These are phyloP conservation scores for Mohoua ochrocephala DNA, from an alignment of 2,113 vertebrate genomes.

Conservation along the genomic window DNA sequence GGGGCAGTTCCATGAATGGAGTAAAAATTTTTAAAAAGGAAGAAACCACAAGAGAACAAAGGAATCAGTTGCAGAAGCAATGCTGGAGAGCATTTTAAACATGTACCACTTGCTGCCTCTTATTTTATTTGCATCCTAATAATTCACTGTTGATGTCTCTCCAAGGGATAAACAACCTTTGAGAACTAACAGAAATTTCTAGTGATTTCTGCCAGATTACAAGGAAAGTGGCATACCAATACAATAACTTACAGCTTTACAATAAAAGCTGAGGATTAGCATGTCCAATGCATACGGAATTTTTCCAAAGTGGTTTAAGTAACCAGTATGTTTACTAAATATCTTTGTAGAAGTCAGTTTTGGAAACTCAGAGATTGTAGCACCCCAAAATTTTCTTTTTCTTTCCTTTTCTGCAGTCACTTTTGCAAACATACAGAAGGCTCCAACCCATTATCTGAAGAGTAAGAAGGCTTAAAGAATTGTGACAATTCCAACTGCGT, in stretches of 20 bases:
- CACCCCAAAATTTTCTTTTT: not conserved
- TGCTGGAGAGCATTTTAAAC: not conserved
- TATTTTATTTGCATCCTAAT: not conserved
- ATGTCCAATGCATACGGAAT: fast-evolving
- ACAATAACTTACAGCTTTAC: not conserved
- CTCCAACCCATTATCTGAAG: not conserved
- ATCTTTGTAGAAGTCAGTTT: not conserved
- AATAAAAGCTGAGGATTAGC: not conserved
- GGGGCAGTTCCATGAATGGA: not conserved
- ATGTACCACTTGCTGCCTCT: fast-evolving
- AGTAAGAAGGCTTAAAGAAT: not conserved
- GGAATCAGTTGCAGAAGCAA: not conserved
- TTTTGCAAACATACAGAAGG: not conserved
- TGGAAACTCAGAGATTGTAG: not conserved
- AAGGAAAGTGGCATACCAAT: not conserved
- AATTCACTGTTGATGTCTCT: not conserved
- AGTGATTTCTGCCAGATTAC: not conserved
- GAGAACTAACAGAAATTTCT: not conserved
- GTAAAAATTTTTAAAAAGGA: not conserved
- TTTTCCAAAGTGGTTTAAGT: not conserved
- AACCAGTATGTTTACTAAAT: not conserved
- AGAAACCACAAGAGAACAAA: not conserved
- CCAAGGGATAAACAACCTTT: not conserved
- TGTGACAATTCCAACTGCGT: not conserved
- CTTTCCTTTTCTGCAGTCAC: not conserved